A percentile compares a stretch with the other conserved stretches of the same genome.
Evolutionary conservation across 2,797 vertebrate species (phyloP).

Genomic region (Gambelia wislizenii): DNA sequence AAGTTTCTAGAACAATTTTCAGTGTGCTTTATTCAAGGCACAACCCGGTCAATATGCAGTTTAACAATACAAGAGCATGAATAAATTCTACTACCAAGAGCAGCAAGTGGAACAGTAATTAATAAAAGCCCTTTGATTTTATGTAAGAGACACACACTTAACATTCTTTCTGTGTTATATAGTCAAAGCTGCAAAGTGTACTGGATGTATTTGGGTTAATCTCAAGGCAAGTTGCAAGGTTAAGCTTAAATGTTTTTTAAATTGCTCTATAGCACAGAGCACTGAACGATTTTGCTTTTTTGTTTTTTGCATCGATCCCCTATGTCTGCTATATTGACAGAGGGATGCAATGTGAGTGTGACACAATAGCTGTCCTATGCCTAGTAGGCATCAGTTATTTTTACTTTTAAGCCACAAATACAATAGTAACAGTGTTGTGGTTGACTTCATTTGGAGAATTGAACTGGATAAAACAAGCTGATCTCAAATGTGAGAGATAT

Average conservation of each 20-base stretch:
- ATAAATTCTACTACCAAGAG: background rate
- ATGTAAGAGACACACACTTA: background rate
- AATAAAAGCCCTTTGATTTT: conserved; percentile 10
- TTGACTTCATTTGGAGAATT: conserved; percentile 62
- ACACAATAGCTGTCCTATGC: conserved; percentile 80
- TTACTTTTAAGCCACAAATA: conserved; percentile 75
- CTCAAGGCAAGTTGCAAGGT: conserved; percentile 69
- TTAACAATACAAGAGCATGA: background rate
- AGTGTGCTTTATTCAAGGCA: background rate
- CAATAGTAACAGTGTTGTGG: conserved; percentile 47
- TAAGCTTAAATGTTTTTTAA: conserved; percentile 55
- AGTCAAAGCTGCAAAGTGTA: background rate
- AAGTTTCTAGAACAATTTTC: background rate
- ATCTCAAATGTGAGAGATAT: conserved; percentile 66
- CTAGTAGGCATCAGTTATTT: conserved; percentile 74
- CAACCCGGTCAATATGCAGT: background rate
- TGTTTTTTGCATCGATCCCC: conserved; percentile 86
- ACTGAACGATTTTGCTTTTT: conserved; percentile 74
- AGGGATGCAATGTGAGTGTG: conserved; percentile 79
- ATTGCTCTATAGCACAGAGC: conserved; percentile 62
- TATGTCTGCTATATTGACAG: conserved; percentile 82
- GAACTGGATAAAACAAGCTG: conserved; percentile 72
- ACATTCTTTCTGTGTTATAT: background rate
- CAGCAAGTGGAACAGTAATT: background rate
- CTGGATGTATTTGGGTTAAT: conserved; percentile 53